phyloP scores from a whole-genome alignment of 2,797 vertebrate genomes.

The Myotis vivesi region DNA sequence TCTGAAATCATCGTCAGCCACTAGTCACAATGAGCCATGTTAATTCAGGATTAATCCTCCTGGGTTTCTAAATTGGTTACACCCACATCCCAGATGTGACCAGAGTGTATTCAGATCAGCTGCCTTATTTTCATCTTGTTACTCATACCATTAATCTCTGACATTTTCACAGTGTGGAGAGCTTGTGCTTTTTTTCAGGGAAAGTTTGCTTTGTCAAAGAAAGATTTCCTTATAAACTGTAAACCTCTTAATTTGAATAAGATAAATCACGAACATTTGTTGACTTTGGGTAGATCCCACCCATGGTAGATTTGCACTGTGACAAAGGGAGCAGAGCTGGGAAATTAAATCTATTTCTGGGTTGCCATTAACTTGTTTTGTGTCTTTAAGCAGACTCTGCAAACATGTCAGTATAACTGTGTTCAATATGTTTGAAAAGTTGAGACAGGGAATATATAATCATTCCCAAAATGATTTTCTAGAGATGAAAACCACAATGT shows the following conservation, averaged over 20 bases:
- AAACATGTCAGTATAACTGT: not conserved
- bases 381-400: not conserved
- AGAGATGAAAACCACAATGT: not conserved
- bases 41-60: not conserved
- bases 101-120: not conserved
- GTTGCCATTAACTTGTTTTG: not conserved
- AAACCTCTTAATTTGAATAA: not conserved
- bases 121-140: not conserved
- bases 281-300: not conserved
- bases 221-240: not conserved
- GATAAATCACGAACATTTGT: not conserved
- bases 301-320: not conserved
- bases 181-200: not conserved
- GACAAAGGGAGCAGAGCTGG: not conserved
- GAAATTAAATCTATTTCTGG: not conserved
- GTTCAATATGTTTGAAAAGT: not conserved
- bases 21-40: not conserved
- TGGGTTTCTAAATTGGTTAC: not conserved
- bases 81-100: not conserved
- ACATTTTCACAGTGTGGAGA: not conserved
- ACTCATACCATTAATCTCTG: not conserved
- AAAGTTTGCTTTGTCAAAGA: slow-evolving; percentile 13
- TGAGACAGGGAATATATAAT: not conserved
- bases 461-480: not conserved
- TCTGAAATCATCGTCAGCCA: not conserved